Evolutionary conservation across 2,888 invertebrate genomes (phyloP).

Genomic region (Microplitis deprimator): DNA sequence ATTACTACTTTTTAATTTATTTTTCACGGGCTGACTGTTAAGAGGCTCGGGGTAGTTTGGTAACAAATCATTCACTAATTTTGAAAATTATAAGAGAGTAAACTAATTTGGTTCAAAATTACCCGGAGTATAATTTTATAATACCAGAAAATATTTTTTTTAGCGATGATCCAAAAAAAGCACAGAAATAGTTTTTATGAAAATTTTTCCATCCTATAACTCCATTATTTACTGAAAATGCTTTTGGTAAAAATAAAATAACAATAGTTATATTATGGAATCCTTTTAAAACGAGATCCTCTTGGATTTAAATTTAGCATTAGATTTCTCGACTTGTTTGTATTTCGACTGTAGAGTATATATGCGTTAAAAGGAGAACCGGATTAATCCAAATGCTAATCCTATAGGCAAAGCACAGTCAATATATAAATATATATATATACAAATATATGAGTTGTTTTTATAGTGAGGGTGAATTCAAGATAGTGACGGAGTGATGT

Average conservation of each 20-base stretch:
- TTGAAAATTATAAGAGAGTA: no score
- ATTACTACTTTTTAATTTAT: no score
- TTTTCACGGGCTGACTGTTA: no score
- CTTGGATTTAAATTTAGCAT: constrained; percentile 55
- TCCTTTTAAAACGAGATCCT: constrained; percentile 61
- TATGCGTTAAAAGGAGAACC: constrained; percentile 49
- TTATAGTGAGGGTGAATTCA: constrained; percentile 60
- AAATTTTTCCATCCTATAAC: no score
- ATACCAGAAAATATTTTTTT: no score
- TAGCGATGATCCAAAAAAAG: no score
- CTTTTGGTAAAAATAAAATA: background rate
- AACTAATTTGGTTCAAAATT: no score
- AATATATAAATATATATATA: constrained; percentile 62
- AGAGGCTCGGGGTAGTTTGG: no score
- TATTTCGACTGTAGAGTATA: constrained; percentile 49
- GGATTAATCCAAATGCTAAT: constrained; percentile 69
- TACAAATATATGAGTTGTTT: constrained; percentile 65
- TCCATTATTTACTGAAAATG: background rate
- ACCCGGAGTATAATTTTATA: no score
- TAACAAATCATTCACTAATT: no score
- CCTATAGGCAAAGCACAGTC: constrained; percentile 66
- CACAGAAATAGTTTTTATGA: no score
- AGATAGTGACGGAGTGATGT: constrained; percentile 13
- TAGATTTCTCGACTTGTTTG: constrained; percentile 62
- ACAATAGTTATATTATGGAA: constrained; percentile 32